Evolutionary conservation across 2,113 vertebrate species (phyloP).

Genomic region (Piprites chloris): DNA sequence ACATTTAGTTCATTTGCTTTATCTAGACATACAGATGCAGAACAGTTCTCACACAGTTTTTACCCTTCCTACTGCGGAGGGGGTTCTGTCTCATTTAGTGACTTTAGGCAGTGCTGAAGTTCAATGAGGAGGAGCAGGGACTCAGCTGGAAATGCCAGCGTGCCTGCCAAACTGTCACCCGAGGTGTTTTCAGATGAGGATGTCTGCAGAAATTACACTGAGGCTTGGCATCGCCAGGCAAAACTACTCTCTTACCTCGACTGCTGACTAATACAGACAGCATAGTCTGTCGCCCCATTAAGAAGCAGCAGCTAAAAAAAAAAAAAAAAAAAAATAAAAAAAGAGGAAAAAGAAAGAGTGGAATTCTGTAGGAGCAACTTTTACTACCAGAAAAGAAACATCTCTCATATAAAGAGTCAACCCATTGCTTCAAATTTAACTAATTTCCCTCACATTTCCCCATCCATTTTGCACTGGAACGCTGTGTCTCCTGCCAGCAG

Average conservation of each 20-base stretch:
- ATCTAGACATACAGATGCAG: neutral
- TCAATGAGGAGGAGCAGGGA: conserved; percentile 29
- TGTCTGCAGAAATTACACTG: conserved; percentile 39
- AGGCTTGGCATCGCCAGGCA: conserved; percentile 20
- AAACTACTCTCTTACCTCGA: neutral
- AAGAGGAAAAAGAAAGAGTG: neutral
- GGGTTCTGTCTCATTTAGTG: conserved; percentile 22
- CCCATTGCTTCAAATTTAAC: neutral
- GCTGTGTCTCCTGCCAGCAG: neutral
- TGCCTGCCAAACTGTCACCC: conserved; percentile 50
- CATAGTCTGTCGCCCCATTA: neutral
- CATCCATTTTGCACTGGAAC: neutral
- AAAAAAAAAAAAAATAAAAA: neutral
- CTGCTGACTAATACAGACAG: conserved; percentile 41
- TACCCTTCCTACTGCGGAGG: neutral
- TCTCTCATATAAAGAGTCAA: neutral
- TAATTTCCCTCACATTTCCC: neutral
- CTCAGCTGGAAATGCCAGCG: conserved; percentile 26
- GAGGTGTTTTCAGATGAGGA: conserved; percentile 48
- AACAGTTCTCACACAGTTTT: neutral
- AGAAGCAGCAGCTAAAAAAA: neutral
- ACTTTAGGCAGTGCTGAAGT: conserved; percentile 34
- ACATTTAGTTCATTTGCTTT: neutral
- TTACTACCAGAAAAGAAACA: neutral
- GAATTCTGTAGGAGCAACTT: neutral